phyloP scores from a whole-genome alignment of 30 jellyfish, hydroid and myxozoan genomes.

The Turritopsis rubra region DNA sequence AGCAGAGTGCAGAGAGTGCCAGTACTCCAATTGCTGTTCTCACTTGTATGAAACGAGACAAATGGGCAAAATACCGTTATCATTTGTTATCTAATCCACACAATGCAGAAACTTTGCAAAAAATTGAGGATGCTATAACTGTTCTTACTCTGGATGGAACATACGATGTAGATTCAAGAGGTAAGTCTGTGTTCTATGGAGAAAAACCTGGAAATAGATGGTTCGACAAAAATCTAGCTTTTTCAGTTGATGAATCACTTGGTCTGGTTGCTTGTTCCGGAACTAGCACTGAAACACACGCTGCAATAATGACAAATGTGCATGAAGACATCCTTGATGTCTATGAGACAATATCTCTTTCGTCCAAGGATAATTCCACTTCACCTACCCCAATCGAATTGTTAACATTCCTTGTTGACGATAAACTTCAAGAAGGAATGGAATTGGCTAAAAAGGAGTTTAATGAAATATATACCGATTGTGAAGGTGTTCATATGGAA shows the following conservation, averaged over 20 bases:
- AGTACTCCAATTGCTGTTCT: neutral
- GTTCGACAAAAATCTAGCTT: neutral
- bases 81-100: neutral
- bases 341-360: neutral
- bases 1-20: neutral
- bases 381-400: neutral
- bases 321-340: neutral
- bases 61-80: neutral
- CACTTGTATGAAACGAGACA: neutral
- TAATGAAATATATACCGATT: neutral
- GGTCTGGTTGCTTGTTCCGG: neutral
- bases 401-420: neutral
- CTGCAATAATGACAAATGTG: neutral
- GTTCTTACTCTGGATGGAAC: neutral
- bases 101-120: neutral
- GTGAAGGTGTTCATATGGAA: neutral
- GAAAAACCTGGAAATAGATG: neutral
- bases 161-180: neutral
- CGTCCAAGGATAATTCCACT: neutral
- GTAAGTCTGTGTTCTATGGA: neutral
- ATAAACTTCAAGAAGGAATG: neutral
- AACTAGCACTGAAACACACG: neutral
- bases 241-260: neutral
- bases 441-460: neutral
- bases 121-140: neutral